These are phyloP conservation scores for Nothura maculosa DNA, from an alignment of 2,797 vertebrate genomes.

Conservation along the genomic window DNA sequence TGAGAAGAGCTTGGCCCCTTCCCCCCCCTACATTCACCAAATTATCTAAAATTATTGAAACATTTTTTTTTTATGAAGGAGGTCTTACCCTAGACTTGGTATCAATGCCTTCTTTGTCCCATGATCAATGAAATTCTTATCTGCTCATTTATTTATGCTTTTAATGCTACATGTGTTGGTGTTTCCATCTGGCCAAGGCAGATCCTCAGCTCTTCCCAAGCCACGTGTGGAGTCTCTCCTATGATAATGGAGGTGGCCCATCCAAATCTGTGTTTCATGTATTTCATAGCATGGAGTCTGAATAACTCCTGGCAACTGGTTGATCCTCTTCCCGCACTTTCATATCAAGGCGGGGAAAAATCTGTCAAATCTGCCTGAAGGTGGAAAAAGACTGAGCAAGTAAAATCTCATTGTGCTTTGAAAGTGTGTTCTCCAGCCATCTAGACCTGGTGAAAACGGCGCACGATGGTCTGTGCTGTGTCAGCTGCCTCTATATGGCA, in stretches of 20 bases:
- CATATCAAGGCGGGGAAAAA: background rate
- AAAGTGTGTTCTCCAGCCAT: background rate
- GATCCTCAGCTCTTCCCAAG: background rate
- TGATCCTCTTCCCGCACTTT: background rate
- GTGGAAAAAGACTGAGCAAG: background rate
- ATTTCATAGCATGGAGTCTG: background rate
- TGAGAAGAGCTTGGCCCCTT: too few relatives aligned
- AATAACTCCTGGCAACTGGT: background rate
- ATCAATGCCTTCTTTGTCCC: background rate
- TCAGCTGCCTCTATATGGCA: background rate
- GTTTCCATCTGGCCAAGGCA: background rate
- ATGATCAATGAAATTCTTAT: background rate
- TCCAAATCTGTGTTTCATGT: background rate
- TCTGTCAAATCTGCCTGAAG: background rate
- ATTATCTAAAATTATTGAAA: background rate
- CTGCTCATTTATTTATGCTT: background rate
- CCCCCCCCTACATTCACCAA: too few relatives aligned
- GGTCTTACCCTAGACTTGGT: background rate
- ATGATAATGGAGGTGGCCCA: accelerated
- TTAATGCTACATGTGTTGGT: background rate
- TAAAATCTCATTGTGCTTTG: background rate
- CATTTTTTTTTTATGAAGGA: background rate
- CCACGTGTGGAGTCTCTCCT: background rate
- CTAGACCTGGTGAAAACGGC: background rate
- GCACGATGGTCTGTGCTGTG: background rate